Conservation (phyloP, 2,797 vertebrate genomes). For the Eidolon dupreanum region DNA sequence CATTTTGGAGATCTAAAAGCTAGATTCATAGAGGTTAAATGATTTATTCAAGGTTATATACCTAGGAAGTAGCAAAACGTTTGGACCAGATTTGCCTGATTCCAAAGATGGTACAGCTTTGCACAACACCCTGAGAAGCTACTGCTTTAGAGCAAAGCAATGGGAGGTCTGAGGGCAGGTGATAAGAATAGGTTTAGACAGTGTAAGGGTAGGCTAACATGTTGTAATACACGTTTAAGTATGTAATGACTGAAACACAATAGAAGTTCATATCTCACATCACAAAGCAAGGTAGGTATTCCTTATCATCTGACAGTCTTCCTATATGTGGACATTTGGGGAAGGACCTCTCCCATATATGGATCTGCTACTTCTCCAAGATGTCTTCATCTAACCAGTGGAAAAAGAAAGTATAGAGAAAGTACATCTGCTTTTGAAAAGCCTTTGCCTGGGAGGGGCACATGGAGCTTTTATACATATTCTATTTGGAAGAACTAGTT, state of each 20-base stretch:
- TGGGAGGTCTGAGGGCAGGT: neutral
- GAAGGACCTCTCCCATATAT: neutral
- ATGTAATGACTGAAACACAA: neutral
- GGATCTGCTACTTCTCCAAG: neutral
- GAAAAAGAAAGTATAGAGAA: neutral
- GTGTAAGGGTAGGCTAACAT: neutral
- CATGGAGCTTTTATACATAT: neutral
- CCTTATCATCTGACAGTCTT: neutral
- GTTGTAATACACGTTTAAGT: neutral
- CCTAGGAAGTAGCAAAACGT: neutral
- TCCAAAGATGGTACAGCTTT: neutral
- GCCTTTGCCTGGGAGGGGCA: neutral
- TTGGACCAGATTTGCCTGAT: neutral
- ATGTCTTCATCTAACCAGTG: neutral
- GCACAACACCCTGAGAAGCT: neutral
- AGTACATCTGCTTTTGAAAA: neutral
- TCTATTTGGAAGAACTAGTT: neutral
- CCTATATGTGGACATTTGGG: neutral
- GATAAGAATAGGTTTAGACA: neutral
- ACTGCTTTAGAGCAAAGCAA: neutral
- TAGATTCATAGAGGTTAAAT: neutral
- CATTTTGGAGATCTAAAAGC: neutral
- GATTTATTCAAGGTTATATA: neutral
- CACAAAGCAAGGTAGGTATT: neutral
- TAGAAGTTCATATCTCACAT: neutral